phyloP scores from a whole-genome alignment of 2,888 invertebrate genomes.

The Siphonodentalium dalli region DNA sequence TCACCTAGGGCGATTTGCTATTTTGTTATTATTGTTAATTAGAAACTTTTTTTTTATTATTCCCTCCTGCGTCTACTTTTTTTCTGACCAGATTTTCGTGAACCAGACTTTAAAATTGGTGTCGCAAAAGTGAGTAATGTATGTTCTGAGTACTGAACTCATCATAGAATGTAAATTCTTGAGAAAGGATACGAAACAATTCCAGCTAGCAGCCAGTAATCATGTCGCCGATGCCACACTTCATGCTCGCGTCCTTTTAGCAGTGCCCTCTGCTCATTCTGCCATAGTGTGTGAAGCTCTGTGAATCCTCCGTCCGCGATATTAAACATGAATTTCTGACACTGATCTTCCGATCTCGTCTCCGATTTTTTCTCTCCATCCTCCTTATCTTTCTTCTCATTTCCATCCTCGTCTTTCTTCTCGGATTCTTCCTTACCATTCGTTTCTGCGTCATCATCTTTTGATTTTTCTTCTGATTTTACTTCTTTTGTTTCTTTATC shows the following conservation, averaged over 20 bases:
- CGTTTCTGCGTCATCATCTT: conserved; percentile 3
- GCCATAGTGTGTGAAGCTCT: conserved; percentile 97
- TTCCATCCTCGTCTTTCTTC: not conserved
- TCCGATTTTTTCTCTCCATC: too few species aligned
- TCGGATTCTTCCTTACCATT: not conserved
- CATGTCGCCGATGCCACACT: conserved; percentile 99
- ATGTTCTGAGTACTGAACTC: too few species aligned
- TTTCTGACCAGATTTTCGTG: too few species aligned
- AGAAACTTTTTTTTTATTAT: too few species aligned
- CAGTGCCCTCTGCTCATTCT: conserved; percentile 96
- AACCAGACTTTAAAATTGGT: too few species aligned
- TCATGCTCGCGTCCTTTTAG: conserved; percentile 95
- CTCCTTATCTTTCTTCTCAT: too few species aligned
- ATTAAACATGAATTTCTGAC: conserved; percentile 96
- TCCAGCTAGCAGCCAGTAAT: conserved; percentile 98
- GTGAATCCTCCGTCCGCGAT: conserved; percentile 99
- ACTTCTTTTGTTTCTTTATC: conserved; percentile 5
- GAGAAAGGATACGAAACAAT: conserved; percentile 79
- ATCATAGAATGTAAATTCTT: too few species aligned
- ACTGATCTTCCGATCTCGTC: too few species aligned
- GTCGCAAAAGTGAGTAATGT: too few species aligned
- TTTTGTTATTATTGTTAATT: too few species aligned
- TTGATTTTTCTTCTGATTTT: conserved; percentile 6
- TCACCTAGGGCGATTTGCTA: too few species aligned
- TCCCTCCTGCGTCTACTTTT: too few species aligned